Percentiles rank a stretch among this genome's conserved stretches.
These are phyloP conservation scores for Synanthedon andrenaeformis DNA, from an alignment of 2,888 invertebrate genomes.

Conservation along the genomic window DNA sequence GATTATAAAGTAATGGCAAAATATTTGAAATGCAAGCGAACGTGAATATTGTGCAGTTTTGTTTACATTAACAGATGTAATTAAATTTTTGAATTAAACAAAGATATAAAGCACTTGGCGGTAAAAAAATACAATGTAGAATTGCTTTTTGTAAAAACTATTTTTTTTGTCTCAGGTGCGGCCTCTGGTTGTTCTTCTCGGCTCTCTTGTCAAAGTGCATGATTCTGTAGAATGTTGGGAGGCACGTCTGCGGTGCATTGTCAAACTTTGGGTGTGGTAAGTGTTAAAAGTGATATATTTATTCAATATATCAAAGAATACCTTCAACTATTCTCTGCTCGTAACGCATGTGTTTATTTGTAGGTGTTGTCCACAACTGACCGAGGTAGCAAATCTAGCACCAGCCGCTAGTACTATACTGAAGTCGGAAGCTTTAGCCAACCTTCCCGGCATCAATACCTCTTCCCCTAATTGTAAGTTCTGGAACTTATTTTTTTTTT, in stretches of 20 bases:
- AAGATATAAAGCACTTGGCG: too few relatives aligned
- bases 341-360: not conserved
- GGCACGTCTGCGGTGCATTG: conserved; percentile 86
- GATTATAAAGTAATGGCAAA: not conserved
- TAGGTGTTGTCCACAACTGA: conserved; percentile 64
- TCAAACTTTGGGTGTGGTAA: conserved; percentile 81
- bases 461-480: conserved; percentile 67
- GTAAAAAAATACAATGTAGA: too few relatives aligned
- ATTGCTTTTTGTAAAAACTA: too few relatives aligned
- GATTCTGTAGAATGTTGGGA: conserved; percentile 92
- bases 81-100: too few relatives aligned
- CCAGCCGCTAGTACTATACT: conserved; percentile 50
- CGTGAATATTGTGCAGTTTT: too few relatives aligned
- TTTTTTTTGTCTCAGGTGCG: conserved; percentile 69
- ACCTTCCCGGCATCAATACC: conserved; percentile 53
- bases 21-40: too few relatives aligned
- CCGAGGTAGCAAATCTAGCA: conserved; percentile 56
- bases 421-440: conserved; percentile 46
- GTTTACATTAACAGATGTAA: too few relatives aligned
- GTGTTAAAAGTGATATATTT: conserved; percentile 9
- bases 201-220: conserved; percentile 89
- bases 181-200: conserved; percentile 89
- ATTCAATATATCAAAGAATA: not conserved
- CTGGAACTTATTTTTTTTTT: not conserved
- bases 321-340: not conserved